Evolutionary conservation across 2,797 vertebrate genomes (phyloP), one percentile per base, ranked within the genome.

Genomic region (Echeneis naucrates): DNA sequence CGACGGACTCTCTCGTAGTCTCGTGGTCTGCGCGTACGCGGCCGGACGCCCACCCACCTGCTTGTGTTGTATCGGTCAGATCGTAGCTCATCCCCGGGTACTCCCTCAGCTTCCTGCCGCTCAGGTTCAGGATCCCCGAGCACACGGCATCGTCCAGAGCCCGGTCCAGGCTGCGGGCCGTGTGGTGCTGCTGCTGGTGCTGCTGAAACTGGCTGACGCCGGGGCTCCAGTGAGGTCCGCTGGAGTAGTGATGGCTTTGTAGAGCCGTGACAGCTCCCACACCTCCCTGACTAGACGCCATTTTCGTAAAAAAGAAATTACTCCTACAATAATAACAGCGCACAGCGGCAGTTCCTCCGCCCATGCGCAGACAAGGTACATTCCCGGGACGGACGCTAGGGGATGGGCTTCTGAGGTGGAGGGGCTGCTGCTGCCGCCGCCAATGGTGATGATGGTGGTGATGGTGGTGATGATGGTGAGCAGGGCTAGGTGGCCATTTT

Each of bases 221-320:
- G 33, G 94, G 92, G 90, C 90, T 93, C 96, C 96, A 97, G 88
- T 95, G 95, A 63, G 95, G 95, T 92, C 95, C 96, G 59, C 90
- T 91, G 21, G 94, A 86, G 87, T 94, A 96, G 76, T 94, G 92
- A 72, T 94, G 92, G 91, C 82, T 92, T 78, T 94, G 94, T 63
- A 91, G 87, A 84, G 93, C 90, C 69, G 89, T 83, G 80, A 90
- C 94, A 80, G 82, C 92, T 93, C 92, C 95, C 90, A 94, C 93
- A 90, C 95, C 95, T 92, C 95, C 96, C 92, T 96, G 96, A 96
- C 95, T 95, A 78, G 96, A 95, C 96, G 97, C 97, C 97, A 99
- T 98, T 95, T 96, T 96, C 92, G 89, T 91, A 85, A 83, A 92
- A 77, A 86, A 84, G 77, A 85, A 89, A 83, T 89, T 89, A 93